Base-by-base conservation (phyloP, 1,140 invertebrate genomes). In the Zophobas morio region DNA sequence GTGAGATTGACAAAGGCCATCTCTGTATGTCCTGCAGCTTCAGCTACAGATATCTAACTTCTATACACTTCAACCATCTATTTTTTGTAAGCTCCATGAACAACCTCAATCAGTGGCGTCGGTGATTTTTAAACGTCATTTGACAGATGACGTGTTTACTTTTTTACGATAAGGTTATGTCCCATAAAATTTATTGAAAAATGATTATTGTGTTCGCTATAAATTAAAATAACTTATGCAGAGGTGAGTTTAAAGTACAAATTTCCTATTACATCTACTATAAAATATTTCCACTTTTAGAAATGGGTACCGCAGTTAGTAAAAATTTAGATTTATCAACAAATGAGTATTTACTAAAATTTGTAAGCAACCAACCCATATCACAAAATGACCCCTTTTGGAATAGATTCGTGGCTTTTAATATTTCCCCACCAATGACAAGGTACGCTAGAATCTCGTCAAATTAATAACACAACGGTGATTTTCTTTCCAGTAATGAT, bases 391-490 rank as follows among this genome's bases (percentile, higher is more conserved):
- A 98, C 88, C 92, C 94, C 6, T 98, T 97, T 86, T 99, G 98
- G 98, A 96, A 96, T 85, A 92, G 93, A 79, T 90, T 99, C 70
- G 88, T 99, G 6, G 95, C 97, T 0, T 99, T 97, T 81, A 96
- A 97, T 81, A 94, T 98, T 79, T 91, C 91, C 54, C 90, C 94
- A 74, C 94, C 95, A 1, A 88, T 89, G 47, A 93, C 91, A 75
- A 91, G 91, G 91, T 96, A 90, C 87, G 90, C 39, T 35, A 39
- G 8, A 77, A 34, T 49, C 54, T 36, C 75, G 57, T 57, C 1
- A 35, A 53, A 32, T 71, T 75, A 76, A 56, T 74, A 77, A 8
- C 42, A 56, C 74, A 47, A 46, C 63, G 51, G 57, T 72, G 46
- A 74, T 56, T 80, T 76, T 76, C 81, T 53, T 88, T 89, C 54